Base-by-base conservation (phyloP, 2,797 vertebrate genomes). In the Champsocephalus gunnari region DNA sequence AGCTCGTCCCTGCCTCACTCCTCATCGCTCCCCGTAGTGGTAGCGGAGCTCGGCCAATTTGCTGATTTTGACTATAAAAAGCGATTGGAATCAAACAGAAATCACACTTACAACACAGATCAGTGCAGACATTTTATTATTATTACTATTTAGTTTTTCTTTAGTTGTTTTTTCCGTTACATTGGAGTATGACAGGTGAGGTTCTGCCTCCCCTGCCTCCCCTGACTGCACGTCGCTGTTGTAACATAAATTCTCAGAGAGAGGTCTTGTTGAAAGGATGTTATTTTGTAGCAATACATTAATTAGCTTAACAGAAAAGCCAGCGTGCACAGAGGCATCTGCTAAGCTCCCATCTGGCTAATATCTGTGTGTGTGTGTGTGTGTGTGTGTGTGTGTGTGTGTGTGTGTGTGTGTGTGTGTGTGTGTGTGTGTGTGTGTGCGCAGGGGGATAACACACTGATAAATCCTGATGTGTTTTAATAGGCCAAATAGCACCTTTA, bases 231-330 rank as follows among this genome's bases (percentile, higher is more conserved):
- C 21, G 2, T 21, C 21, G 21, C 21, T 21, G 24, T 24, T 24
- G 24, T 3, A 77, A 72, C 80, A 88, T 83, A 7, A 77, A 85
- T 75, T 85, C 53, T 74, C 73, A 56, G 75, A 73, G 50, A 74
- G 71, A 43, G 69, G 63, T 80, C 66, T 77, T 81, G 83, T 71
- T 82, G 71, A 58, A 66, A 69, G 61, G 66, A 79, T 80, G 67
- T 71, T 80, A 66, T 74, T 80, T 79, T 78, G 71, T 70, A 79
- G 71, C 65, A 75, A 65, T 85, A 83, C 82, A 89, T 86, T 65
- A 86, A 82, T 84, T 79, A 71, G 64, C 63, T 67, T 61, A 84
- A 76, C 55, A 84, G 74, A 49, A 79, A 79, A 80, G 72, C 67
- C 79, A 79, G 76, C 24, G 5, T 77, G 73, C 47, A 62, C 34